These are phyloP conservation scores for Hydrotaea diabolus DNA, from an alignment of 2,888 invertebrate genomes.

Conservation along the genomic window DNA sequence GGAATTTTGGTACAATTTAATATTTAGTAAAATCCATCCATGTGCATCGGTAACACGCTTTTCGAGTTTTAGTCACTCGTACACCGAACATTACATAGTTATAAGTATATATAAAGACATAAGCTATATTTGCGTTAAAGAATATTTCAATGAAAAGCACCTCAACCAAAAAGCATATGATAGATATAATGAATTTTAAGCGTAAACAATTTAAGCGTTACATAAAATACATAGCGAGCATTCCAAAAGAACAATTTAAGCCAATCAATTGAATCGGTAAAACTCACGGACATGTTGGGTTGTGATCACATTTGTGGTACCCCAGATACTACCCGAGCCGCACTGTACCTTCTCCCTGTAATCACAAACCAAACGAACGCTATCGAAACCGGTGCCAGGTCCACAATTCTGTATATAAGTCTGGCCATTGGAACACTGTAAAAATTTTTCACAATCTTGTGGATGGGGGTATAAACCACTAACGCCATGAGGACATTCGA, in stretches of 20 bases:
- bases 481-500: slow-evolving; percentile 80
- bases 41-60: too few species aligned
- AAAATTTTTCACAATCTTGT: slow-evolving; percentile 83
- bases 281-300: slow-evolving; percentile 14
- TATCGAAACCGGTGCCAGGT: slow-evolving; percentile 85
- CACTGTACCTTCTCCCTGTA: slow-evolving; percentile 71
- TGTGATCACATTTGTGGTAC: not conserved
- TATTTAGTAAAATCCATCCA: too few species aligned
- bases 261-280: not conserved
- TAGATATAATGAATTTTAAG: not conserved
- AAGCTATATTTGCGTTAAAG: too few species aligned
- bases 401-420: slow-evolving; percentile 83
- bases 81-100: too few species aligned
- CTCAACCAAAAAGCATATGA: too few species aligned
- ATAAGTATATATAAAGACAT: too few species aligned
- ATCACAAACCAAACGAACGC: slow-evolving; percentile 82
- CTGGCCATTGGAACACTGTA: slow-evolving; percentile 84
- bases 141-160: too few species aligned
- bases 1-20: too few species aligned
- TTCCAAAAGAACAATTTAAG: not conserved
- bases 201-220: not conserved
- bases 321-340: slow-evolving; percentile 14
- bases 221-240: not conserved
- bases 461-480: slow-evolving; percentile 84
- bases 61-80: too few species aligned